Evolutionary conservation across 2,888 invertebrate genomes (phyloP).

Genomic region (Entomobrya multifasciata): DNA sequence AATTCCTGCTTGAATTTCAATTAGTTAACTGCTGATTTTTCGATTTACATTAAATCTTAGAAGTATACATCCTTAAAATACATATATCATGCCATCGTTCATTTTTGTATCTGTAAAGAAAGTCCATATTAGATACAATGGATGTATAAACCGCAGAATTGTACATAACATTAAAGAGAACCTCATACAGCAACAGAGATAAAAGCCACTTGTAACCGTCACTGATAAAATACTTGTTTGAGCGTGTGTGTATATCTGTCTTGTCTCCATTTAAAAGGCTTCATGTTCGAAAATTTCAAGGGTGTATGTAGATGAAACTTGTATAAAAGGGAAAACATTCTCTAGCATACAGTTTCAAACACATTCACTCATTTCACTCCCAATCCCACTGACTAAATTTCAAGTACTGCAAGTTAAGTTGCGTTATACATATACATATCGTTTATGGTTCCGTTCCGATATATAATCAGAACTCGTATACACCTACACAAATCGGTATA

Average conservation of each 20-base stretch:
- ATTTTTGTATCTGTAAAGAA: too few species aligned
- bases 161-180: background rate
- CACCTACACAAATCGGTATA: too few species aligned
- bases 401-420: background rate
- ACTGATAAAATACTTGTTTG: background rate
- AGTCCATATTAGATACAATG: too few species aligned
- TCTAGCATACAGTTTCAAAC: background rate
- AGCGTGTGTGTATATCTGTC: background rate
- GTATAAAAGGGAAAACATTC: background rate
- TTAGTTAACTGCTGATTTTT: too few species aligned
- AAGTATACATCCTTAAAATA: too few species aligned
- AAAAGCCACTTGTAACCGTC: constrained; percentile 7
- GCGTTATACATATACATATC: too few species aligned
- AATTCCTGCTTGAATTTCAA: too few species aligned
- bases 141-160: background rate
- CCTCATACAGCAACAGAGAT: background rate
- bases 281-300: constrained; percentile 9
- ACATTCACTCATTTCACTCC: background rate
- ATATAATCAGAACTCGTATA: too few species aligned
- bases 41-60: too few species aligned
- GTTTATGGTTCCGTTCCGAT: too few species aligned
- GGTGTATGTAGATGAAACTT: constrained; percentile 14
- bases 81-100: too few species aligned
- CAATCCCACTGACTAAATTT: background rate
- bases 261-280: background rate